A percentile compares a stretch with the other conserved stretches of the same genome.
Conservation (phyloP, 2,888 invertebrate genomes). For the Pyrgus malvae region DNA sequence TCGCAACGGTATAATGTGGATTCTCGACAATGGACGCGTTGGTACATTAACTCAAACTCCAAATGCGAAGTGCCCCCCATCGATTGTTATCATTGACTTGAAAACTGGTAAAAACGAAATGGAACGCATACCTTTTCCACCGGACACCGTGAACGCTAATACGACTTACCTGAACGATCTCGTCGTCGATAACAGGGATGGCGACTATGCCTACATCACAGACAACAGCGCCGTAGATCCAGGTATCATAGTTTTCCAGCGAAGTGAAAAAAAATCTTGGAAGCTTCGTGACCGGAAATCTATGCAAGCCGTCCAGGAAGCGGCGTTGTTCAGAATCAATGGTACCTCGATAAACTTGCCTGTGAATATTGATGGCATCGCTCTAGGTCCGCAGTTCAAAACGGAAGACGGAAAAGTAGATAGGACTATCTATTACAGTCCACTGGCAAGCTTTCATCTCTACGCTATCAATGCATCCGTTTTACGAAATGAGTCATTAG, state of each 20-base stretch:
- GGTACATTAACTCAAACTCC: conserved; percentile 82
- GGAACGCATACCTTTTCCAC: conserved; percentile 83
- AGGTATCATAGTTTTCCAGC: conserved; percentile 87
- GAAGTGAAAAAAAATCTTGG: conserved; percentile 85
- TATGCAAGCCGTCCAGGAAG: conserved; percentile 83
- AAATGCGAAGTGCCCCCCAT: conserved; percentile 83
- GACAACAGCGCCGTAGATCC: conserved; percentile 86
- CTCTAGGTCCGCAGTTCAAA: conserved; percentile 83
- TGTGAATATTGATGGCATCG: conserved; percentile 86
- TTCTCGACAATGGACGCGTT: conserved; percentile 85
- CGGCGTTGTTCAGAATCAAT: conserved; percentile 82
- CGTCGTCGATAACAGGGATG: conserved; percentile 86
- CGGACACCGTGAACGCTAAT: conserved; percentile 79
- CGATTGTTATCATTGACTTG: conserved; percentile 85
- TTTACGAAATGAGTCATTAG: conserved; percentile 79
- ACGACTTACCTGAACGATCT: conserved; percentile 86
- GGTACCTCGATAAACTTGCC: conserved; percentile 80
- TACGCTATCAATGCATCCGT: conserved; percentile 84
- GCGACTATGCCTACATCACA: conserved; percentile 87
- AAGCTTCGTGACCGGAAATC: conserved; percentile 84
- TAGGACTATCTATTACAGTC: conserved; percentile 84
- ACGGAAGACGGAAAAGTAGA: conserved; percentile 59
- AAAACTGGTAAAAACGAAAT: conserved; percentile 80
- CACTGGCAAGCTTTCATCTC: conserved; percentile 85
- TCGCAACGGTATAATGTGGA: conserved; percentile 85